phyloP scores from a whole-genome alignment of 2,888 invertebrate species.

The Charanyca ferruginea region DNA sequence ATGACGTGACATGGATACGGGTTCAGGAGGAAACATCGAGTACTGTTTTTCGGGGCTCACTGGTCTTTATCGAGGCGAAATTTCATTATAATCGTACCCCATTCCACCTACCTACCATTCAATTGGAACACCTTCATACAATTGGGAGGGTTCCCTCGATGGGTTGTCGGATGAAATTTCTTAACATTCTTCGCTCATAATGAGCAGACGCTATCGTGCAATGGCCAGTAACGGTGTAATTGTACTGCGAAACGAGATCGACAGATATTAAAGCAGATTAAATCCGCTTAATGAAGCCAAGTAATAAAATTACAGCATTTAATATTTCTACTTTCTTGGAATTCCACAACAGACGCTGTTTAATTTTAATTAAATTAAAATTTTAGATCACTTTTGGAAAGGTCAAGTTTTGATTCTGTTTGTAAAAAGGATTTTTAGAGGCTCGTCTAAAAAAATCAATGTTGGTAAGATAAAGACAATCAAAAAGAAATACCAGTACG shows the following conservation, averaged over 20 bases:
- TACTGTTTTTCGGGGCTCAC: conserved; percentile 89
- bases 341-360: conserved; percentile 53
- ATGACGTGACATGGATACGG: conserved; percentile 90
- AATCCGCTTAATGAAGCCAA: conserved; percentile 84
- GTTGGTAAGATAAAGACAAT: not conserved
- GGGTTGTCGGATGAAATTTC: conserved; percentile 91
- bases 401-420: conserved; percentile 36
- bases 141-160: conserved; percentile 89
- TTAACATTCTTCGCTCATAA: conserved; percentile 89
- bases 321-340: conserved; percentile 74
- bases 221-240: conserved; percentile 89
- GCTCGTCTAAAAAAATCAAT: not conserved
- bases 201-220: conserved; percentile 88
- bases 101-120: conserved; percentile 86
- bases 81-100: conserved; percentile 90
- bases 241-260: conserved; percentile 87
- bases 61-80: conserved; percentile 89
- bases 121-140: conserved; percentile 90
- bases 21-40: conserved; percentile 89
- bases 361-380: conserved; percentile 50
- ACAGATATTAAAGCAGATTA: conserved; percentile 87
- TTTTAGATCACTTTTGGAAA: conserved; percentile 45
- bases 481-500: not conserved
- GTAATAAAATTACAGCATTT: conserved; percentile 76
- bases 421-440: conserved; percentile 26